These are phyloP conservation scores for Rhingia rostrata DNA, from an alignment of 2,888 invertebrate genomes.

Conservation along the genomic window DNA sequence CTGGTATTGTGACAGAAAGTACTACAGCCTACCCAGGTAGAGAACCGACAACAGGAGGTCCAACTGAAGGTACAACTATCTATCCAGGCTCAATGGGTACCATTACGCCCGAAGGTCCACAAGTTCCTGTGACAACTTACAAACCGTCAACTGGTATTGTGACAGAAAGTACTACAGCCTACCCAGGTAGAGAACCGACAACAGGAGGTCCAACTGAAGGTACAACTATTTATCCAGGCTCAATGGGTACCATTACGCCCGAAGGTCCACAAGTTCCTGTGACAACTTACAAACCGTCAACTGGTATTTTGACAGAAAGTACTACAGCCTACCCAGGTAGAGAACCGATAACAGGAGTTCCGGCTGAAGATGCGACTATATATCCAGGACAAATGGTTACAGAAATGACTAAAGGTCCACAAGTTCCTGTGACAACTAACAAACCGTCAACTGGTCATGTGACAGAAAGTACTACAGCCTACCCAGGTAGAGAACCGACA, in stretches of 20 bases:
- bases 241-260: background rate
- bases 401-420: background rate
- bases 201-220: background rate
- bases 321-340: background rate
- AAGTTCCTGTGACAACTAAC: too few species aligned
- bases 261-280: background rate
- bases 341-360: background rate
- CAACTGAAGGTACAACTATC: too few species aligned
- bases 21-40: too few species aligned
- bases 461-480: constrained; percentile 18
- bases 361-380: background rate
- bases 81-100: background rate
- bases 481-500: background rate
- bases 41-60: too few species aligned
- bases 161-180: background rate
- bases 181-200: background rate
- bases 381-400: constrained; percentile 7
- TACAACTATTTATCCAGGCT: too few species aligned
- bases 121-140: background rate
- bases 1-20: too few species aligned
- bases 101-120: background rate
- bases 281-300: background rate
- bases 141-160: background rate
- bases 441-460: background rate
- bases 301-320: background rate